Base-by-base conservation (phyloP, 2,888 invertebrate genomes). In the Ophonus ardosiacus region DNA sequence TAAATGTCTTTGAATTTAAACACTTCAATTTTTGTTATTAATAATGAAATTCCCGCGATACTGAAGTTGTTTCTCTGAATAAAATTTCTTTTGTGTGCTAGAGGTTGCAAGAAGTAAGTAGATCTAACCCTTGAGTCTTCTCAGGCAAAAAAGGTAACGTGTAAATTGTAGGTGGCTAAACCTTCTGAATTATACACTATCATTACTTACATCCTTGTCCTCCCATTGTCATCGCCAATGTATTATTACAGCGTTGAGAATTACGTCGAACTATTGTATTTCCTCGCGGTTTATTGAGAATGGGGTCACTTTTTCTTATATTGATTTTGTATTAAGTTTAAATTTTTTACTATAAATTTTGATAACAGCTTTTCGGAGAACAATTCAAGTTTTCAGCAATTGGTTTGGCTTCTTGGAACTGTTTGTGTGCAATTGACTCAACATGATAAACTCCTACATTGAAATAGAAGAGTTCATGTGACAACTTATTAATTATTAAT, bases 171-270 rank as follows among this genome's bases (percentile, higher is more conserved):
- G 71, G 71, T 74, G 43, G 21, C 71, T 74, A 13, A 8, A 74
- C 71, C 51, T 74, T 74, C 71, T 43, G 43, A 74, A 43, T 74
- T 74, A 74, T 74, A 74, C 15, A 74, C 71, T 43, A 18, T 74
- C 71, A 74, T 74, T 74, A 74, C 71, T 74, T 74, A 40, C 15
- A 43, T 17, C 13, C n/a, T 10, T 13, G 71, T 43, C 51, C 40
- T 74, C 51, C 71, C 51, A 43, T 74, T 74, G 71, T 74, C 71
- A 74, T 74, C 71, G 71, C 17, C 71, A 43, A 8, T 43, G 43
- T 74, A 74, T 74, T 74, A 74, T 18, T 74, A 74, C 51, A 17
- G 43, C 40, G 7, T 18, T 40, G 17, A 10, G 7, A 74, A 18
- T 74, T 74, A 17, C 71, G 8, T 43, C 10, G 18, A 43, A 74